Evolutionary conservation across 2,797 vertebrate species (phyloP).

Genomic region (Xiphophorus birchmanni): DNA sequence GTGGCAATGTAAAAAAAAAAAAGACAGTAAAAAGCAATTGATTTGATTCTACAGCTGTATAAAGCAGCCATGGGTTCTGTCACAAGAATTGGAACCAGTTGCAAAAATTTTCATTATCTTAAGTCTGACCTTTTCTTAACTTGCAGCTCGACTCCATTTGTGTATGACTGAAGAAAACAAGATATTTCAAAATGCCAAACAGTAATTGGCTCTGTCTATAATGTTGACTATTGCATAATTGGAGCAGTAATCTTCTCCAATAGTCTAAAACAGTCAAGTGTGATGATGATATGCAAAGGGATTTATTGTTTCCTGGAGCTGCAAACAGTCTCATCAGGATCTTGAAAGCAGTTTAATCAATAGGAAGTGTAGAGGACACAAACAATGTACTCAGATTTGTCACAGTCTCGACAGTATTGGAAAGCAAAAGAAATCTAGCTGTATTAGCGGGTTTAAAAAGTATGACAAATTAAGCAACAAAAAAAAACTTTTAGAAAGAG

Average conservation of each 20-base stretch:
- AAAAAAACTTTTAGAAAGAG: background rate
- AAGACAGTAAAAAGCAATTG: background rate
- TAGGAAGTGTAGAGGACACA: constrained; percentile 1
- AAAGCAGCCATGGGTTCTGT: background rate
- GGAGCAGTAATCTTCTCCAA: background rate
- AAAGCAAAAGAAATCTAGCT: background rate
- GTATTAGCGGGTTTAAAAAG: background rate
- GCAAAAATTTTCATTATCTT: background rate
- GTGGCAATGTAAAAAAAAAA: background rate
- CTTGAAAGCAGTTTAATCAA: constrained; percentile 6
- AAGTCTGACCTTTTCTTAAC: background rate
- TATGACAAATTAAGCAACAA: background rate
- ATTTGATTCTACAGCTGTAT: background rate
- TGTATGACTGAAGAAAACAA: constrained; percentile 3
- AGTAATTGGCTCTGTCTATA: background rate
- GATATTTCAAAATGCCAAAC: constrained; percentile 7
- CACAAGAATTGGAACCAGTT: background rate
- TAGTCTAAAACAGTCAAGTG: background rate
- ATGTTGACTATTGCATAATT: background rate
- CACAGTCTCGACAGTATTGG: background rate
- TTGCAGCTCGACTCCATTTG: background rate
- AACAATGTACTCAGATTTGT: background rate
- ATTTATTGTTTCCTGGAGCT: background rate
- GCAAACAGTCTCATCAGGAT: constrained; percentile 8
- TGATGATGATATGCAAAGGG: constrained; percentile 1